A percentile compares a stretch with the other conserved stretches of the same genome.
phyloP scores from a whole-genome alignment of 2,797 vertebrate species.

The Rhyacichthys aspro region DNA sequence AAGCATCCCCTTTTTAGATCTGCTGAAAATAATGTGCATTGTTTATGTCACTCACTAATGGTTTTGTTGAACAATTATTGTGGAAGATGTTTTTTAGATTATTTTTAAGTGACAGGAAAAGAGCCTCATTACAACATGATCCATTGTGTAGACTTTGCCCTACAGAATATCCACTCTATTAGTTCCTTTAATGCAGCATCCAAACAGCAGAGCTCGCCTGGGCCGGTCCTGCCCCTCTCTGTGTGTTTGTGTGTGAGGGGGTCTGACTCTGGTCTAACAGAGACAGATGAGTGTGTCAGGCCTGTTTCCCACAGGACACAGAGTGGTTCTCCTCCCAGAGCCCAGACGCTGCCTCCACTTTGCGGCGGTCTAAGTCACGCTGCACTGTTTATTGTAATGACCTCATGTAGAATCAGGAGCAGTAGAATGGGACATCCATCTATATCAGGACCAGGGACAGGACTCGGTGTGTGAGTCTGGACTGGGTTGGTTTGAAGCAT shows the following conservation, averaged over 20 bases:
- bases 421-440: constrained; percentile 72
- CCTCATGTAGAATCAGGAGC: constrained; percentile 79
- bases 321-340: constrained; percentile 56
- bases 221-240: constrained; percentile 42
- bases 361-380: constrained; percentile 37
- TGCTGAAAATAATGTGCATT: too few relatives aligned
- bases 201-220: constrained; percentile 67
- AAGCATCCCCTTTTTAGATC: too few relatives aligned
- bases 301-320: constrained; percentile 63
- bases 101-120: too few relatives aligned
- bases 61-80: too few relatives aligned
- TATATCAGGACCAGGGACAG: constrained; percentile 73
- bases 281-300: constrained; percentile 80
- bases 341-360: constrained; percentile 45
- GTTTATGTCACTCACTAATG: too few relatives aligned
- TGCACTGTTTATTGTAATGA: constrained; percentile 74
- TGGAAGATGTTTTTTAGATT: too few relatives aligned
- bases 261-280: constrained; percentile 75
- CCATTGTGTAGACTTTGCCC: too few relatives aligned
- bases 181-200: constrained; percentile 75
- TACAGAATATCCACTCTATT: constrained; percentile 59
- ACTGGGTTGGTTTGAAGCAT: constrained; percentile 6
- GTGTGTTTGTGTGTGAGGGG: constrained; percentile 59
- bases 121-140: too few relatives aligned
- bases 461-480: constrained; percentile 52